Conservation (phyloP, 2,797 vertebrate genomes). For the Gila robusta region DNA sequence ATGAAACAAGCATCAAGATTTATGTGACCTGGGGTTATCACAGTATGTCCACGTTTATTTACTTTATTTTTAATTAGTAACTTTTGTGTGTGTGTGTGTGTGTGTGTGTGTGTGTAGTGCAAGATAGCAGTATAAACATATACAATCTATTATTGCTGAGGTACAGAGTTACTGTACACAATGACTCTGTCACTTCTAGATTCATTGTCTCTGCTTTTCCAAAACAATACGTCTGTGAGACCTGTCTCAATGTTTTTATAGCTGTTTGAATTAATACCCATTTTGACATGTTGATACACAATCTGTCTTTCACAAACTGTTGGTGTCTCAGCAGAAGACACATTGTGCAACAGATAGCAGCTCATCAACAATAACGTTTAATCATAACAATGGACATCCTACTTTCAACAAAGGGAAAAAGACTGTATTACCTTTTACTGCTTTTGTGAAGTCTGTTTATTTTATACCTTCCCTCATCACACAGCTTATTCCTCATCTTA, state of each 20-base stretch:
- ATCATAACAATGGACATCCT: constrained; percentile 29
- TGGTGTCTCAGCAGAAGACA: constrained; percentile 20
- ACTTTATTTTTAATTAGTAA: not conserved
- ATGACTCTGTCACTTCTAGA: constrained; percentile 8
- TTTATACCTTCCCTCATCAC: not conserved
- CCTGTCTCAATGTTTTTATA: constrained; percentile 32
- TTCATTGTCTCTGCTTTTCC: constrained; percentile 42
- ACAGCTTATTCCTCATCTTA: constrained; percentile 14
- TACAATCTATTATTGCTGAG: constrained; percentile 6
- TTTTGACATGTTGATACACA: constrained; percentile 46
- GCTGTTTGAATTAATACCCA: not conserved
- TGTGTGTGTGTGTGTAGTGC: not conserved
- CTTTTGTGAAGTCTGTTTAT: not conserved
- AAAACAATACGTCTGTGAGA: constrained; percentile 30
- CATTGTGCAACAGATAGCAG: constrained; percentile 29
- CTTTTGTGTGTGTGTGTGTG: not conserved
- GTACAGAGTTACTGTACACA: constrained; percentile 22
- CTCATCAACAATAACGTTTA: constrained; percentile 23
- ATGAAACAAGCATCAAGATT: not conserved
- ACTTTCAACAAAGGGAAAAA: constrained; percentile 11
- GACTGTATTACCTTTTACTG: not conserved
- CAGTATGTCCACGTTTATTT: not conserved
- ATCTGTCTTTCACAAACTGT: constrained; percentile 25
- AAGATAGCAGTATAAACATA: not conserved
- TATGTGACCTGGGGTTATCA: constrained; percentile 1